Conservation (phyloP, 2,113 vertebrate genomes). For the Barnardius zonarius region DNA sequence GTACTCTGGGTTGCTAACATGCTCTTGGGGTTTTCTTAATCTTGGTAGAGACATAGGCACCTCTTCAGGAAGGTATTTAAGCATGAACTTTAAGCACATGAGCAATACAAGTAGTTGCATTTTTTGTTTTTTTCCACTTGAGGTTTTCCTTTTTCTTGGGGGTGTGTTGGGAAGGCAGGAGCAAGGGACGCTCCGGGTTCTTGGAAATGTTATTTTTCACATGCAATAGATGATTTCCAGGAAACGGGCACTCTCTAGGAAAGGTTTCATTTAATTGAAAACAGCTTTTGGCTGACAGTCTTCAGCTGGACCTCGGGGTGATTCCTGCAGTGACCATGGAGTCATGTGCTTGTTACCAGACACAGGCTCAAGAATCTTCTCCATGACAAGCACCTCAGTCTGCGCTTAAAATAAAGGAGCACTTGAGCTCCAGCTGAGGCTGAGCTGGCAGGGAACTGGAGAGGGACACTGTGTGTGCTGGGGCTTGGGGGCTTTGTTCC, state of each 20-base stretch:
- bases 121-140: not conserved
- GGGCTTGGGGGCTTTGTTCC: not conserved
- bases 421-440: constrained; percentile 18
- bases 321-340: not conserved
- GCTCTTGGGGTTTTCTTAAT: not conserved
- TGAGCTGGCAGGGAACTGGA: not conserved
- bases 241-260: not conserved
- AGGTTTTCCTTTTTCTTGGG: not conserved
- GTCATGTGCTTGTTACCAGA: not conserved
- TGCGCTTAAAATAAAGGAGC: constrained; percentile 12
- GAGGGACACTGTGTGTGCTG: not conserved
- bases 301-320: not conserved
- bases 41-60: constrained; percentile 2
- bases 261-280: not conserved
- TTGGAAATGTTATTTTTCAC: constrained; percentile 1
- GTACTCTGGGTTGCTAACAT: constrained; percentile 56
- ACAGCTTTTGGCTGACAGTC: not conserved
- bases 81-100: not conserved
- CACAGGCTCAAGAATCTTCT: not conserved
- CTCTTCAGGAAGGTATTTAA: constrained; percentile 21
- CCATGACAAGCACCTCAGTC: not conserved
- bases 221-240: not conserved
- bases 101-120: not conserved
- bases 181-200: not conserved
- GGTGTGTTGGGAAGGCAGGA: not conserved